Percentiles rank a stretch among this genome's conserved stretches.
These are phyloP conservation scores for Drosophila nigromelanica DNA, from an alignment of 1,140 invertebrate genomes.

Conservation along the genomic window DNA sequence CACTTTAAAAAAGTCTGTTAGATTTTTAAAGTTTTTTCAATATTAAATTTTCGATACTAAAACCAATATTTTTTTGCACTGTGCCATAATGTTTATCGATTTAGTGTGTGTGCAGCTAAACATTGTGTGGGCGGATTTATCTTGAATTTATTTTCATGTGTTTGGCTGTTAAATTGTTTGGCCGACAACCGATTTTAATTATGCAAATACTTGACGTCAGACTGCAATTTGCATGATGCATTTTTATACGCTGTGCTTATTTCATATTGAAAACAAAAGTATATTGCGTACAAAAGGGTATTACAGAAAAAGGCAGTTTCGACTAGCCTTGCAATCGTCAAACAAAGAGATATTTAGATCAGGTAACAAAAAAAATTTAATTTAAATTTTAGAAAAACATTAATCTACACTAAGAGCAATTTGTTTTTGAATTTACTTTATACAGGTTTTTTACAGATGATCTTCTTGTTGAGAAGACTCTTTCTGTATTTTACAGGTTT, in stretches of 20 bases:
- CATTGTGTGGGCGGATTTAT: conserved; percentile 5
- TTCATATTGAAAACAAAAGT: not conserved
- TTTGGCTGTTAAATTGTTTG: conserved; percentile 35
- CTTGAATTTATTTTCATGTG: conserved; percentile 8
- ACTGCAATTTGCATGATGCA: conserved; percentile 20
- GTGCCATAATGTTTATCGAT: conserved; percentile 33
- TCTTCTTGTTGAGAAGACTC: too few relatives aligned
- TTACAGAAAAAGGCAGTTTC: not conserved
- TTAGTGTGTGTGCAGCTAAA: conserved; percentile 16
- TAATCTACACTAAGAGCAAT: too few relatives aligned
- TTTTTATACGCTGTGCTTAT: not conserved
- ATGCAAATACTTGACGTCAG: conserved; percentile 29
- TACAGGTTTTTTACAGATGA: too few relatives aligned
- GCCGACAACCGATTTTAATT: conserved; percentile 29
- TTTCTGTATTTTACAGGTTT: too few relatives aligned
- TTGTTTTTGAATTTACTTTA: too few relatives aligned
- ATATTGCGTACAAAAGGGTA: not conserved
- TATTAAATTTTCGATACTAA: not conserved
- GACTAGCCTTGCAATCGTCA: too few relatives aligned
- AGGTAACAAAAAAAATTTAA: too few relatives aligned
- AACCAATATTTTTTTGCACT: conserved; percentile 12
- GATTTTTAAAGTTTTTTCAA: too few relatives aligned
- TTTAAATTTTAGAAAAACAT: too few relatives aligned
- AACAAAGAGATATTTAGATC: too few relatives aligned
- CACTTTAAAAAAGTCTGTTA: too few relatives aligned